Conservation (phyloP, 2,113 vertebrate species). For the Egretta garzetta region DNA sequence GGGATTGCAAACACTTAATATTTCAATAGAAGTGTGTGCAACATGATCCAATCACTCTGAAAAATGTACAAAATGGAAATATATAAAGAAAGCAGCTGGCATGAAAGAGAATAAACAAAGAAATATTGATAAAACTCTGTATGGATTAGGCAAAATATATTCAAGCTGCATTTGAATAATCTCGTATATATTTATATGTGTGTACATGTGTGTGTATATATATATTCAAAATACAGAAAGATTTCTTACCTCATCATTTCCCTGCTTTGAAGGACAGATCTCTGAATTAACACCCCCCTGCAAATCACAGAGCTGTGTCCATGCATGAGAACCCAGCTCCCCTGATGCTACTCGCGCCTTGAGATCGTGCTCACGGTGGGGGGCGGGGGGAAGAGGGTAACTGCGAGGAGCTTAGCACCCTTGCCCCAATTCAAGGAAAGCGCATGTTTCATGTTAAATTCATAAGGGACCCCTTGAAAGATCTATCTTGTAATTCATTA, state of each 20-base stretch:
- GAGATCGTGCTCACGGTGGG: background rate
- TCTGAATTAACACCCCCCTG: background rate
- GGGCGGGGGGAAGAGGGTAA: rapidly evolving
- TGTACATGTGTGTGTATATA: background rate
- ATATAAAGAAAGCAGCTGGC: conserved; percentile 75
- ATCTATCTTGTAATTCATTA: background rate
- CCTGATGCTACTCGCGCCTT: background rate
- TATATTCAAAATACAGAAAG: conserved; percentile 54
- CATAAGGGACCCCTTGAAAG: background rate
- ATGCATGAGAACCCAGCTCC: background rate
- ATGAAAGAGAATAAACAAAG: conserved; percentile 78
- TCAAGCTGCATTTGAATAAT: conserved; percentile 75
- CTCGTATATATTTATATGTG: conserved; percentile 57
- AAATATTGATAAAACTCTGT: conserved; percentile 76
- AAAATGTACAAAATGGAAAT: conserved; percentile 79
- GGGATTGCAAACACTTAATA: conserved; percentile 78
- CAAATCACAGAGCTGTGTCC: background rate
- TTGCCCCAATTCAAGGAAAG: background rate
- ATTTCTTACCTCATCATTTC: conserved; percentile 55
- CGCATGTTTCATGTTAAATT: background rate
- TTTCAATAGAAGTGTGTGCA: conserved; percentile 77
- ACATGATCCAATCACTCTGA: conserved; percentile 79
- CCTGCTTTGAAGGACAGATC: conserved; percentile 53
- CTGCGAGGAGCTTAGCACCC: background rate
- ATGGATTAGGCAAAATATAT: conserved; percentile 76